These are phyloP conservation scores for Thecocarcelia acutangulata DNA, from an alignment of 2,888 invertebrate species.

Conservation along the genomic window DNA sequence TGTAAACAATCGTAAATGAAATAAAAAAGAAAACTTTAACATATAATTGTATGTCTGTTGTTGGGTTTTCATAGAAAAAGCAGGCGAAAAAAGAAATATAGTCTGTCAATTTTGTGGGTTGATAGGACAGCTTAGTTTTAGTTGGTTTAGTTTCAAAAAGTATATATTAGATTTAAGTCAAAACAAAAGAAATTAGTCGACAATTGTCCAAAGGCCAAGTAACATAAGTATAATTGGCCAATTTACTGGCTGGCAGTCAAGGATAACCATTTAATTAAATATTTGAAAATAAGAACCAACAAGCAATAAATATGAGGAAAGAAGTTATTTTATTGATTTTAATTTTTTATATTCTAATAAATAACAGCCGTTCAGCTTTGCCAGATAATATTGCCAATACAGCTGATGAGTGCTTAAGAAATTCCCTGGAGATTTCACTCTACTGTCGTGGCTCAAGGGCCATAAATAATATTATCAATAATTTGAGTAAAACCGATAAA, in stretches of 20 bases:
- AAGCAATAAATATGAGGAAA: constrained; percentile 12
- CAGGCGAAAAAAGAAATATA: constrained; percentile 26
- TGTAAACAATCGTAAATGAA: not conserved
- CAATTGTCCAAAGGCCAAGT: constrained; percentile 49
- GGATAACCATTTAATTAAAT: not conserved
- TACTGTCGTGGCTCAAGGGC: constrained; percentile 83
- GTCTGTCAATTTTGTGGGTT: constrained; percentile 44
- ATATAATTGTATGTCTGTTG: constrained; percentile 46
- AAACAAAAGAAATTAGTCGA: constrained; percentile 56
- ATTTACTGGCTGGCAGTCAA: not conserved
- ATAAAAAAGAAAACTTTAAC: constrained; percentile 41
- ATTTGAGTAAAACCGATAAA: constrained; percentile 80
- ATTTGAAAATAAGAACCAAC: not conserved
- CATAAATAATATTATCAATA: constrained; percentile 82
- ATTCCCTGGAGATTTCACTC: constrained; percentile 78
- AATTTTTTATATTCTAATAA: constrained; percentile 29
- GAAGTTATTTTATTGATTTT: constrained; percentile 29
- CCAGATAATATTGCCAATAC: constrained; percentile 34
- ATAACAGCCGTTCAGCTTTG: constrained; percentile 20
- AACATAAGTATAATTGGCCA: constrained; percentile 22
- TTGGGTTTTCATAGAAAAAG: not conserved
- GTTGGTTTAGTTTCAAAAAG: constrained; percentile 3
- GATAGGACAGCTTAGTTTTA: constrained; percentile 11
- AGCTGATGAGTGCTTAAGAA: constrained; percentile 66
- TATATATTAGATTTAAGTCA: constrained; percentile 56